These are phyloP conservation scores for Cinclus cinclus DNA, from an alignment of 2,113 vertebrate species.

Conservation along the genomic window DNA sequence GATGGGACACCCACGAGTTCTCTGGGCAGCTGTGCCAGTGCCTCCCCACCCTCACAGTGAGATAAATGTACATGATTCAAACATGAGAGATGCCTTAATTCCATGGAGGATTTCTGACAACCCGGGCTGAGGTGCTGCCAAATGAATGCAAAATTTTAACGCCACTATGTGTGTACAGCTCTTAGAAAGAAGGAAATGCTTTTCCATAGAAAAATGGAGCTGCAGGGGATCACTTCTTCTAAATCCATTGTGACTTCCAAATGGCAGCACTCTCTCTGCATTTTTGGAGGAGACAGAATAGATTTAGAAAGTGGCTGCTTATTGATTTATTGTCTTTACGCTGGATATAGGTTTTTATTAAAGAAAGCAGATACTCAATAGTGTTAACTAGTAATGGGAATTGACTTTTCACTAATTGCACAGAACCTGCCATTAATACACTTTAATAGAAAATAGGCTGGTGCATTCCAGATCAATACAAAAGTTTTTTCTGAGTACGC, in stretches of 20 bases:
- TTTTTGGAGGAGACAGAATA: conserved; percentile 61
- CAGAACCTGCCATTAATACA: conserved; percentile 88
- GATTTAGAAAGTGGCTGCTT: conserved; percentile 72
- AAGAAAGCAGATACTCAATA: conserved; percentile 95
- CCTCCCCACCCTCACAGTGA: background rate
- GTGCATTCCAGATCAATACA: conserved; percentile 79
- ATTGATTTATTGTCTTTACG: conserved; percentile 81
- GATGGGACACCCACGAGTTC: background rate
- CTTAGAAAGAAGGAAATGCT: background rate
- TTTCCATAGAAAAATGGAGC: background rate
- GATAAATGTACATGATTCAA: background rate
- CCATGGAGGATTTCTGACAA: background rate
- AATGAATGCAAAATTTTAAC: background rate
- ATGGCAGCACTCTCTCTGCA: background rate
- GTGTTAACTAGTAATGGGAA: conserved; percentile 92
- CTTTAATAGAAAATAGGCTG: conserved; percentile 86
- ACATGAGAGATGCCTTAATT: rapidly evolving
- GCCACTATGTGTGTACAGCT: background rate
- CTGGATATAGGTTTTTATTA: conserved; percentile 91
- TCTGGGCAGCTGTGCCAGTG: background rate
- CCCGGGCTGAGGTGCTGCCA: background rate
- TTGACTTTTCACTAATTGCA: conserved; percentile 95
- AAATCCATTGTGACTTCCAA: background rate
- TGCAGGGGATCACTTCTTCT: background rate
- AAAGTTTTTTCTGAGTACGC: conserved; percentile 62